Conservation (phyloP, 2,888 invertebrate species). For the Cacoxenus indagator region DNA sequence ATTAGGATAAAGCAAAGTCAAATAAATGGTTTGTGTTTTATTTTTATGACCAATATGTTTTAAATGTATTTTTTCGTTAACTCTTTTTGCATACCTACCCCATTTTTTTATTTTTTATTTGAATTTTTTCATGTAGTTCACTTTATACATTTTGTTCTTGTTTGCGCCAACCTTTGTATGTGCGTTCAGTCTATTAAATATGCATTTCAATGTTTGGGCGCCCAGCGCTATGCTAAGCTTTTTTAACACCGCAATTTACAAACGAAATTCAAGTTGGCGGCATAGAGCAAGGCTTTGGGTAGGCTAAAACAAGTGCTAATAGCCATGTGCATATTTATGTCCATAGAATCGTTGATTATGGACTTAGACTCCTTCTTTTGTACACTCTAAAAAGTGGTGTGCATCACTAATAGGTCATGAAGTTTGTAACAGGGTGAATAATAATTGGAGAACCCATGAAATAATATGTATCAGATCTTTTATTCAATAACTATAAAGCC, state of each 20-base stretch:
- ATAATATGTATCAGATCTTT: too few species aligned
- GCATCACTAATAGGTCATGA: too few species aligned
- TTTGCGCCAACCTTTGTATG: background rate
- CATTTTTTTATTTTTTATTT: slow-evolving; percentile 25
- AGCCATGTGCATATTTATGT: slow-evolving; percentile 34
- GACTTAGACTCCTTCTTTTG: too few species aligned
- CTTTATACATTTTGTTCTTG: background rate
- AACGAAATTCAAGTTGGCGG: slow-evolving; percentile 12
- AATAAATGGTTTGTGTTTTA: background rate
- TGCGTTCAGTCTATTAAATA: slow-evolving; percentile 16
- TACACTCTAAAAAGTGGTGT: slow-evolving; percentile 27
- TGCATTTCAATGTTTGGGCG: slow-evolving; percentile 22
- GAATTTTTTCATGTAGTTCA: slow-evolving; percentile 26
- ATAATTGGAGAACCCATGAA: too few species aligned
- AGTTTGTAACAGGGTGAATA: too few species aligned
- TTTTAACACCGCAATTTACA: slow-evolving; percentile 53
- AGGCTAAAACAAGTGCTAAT: slow-evolving; percentile 37
- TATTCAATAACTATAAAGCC: too few species aligned
- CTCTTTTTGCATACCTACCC: slow-evolving; percentile 44
- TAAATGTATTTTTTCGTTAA: background rate
- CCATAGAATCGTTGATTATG: background rate
- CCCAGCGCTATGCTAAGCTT: slow-evolving; percentile 23
- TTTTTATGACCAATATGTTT: slow-evolving; percentile 16
- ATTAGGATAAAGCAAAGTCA: background rate
- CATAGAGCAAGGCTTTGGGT: background rate